These are phyloP conservation scores for Colistium nudipinnis DNA, from an alignment of 2,113 vertebrate genomes.

Conservation along the genomic window DNA sequence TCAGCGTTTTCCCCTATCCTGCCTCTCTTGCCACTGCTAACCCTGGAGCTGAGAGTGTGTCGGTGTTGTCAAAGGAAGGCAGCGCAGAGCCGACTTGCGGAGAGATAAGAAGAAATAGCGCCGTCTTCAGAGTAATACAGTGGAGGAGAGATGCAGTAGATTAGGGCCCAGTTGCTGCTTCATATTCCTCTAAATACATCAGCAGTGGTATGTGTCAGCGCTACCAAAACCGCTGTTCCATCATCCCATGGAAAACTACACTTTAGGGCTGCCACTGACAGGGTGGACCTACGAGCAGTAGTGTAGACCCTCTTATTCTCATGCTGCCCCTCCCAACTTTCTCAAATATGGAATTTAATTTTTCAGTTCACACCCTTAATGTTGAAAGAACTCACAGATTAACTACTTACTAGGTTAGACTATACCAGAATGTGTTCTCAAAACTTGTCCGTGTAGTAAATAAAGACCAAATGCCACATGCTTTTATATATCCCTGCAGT, in stretches of 20 bases:
- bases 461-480: neutral
- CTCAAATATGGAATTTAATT: constrained; percentile 12
- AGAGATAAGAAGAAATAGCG: constrained; percentile 80
- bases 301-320: constrained; percentile 42
- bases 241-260: constrained; percentile 71
- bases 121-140: constrained; percentile 78
- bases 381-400: neutral
- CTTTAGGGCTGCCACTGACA: constrained; percentile 52
- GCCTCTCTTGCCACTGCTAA: constrained; percentile 31
- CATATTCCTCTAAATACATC: constrained; percentile 81
- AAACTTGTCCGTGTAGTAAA: neutral
- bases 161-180: constrained; percentile 71
- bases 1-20: constrained; percentile 24
- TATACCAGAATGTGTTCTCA: neutral
- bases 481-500: constrained; percentile 2
- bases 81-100: constrained; percentile 58
- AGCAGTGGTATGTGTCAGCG: constrained; percentile 72
- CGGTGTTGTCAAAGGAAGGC: constrained; percentile 65
- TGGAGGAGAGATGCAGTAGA: constrained; percentile 73
- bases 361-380: neutral
- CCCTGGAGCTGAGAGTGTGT: constrained; percentile 56
- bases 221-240: constrained; percentile 69
- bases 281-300: constrained; percentile 35
- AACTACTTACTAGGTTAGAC: neutral
- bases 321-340: constrained; percentile 19